Evolutionary conservation across 2,797 vertebrate species (phyloP), one percentile per base, ranked within the genome.

Genomic region (Cacajao melanocephalus): DNA sequence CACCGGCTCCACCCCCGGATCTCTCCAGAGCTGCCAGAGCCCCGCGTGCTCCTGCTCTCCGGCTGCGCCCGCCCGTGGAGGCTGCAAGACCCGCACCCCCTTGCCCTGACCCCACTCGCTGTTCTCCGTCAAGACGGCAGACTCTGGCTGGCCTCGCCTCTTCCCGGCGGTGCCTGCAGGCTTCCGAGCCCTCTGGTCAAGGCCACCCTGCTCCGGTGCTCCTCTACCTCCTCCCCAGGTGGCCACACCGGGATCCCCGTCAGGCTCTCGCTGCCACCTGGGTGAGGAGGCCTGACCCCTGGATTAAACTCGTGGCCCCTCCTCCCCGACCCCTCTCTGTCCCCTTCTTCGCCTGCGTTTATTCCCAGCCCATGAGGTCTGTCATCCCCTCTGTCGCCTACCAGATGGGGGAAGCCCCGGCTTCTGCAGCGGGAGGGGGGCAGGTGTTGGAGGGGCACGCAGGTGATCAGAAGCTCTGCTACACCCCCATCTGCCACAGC

Each of bases 81-180:
- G 50, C 50, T 52, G 50, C 50, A 17, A 15, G 67, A 36, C n/a
- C 19, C n/a, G 8, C 33, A 20, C 19, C 8, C n/a, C n/a, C n/a
- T 36, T 20, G 12, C 55, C 30, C 52, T 80, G 1, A 44, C 22
- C 36, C 58, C 73, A 26, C 26, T 20, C 52, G 33, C 76, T 3
- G 9, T 11, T n/a, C 28, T 30, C 44, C 8, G n/a, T 39, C 46
- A 11, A 10, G 48, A 72, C 36, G n/a, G 70, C 30, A 0, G 61
- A 39, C 33, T 61, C 55, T 19, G 70, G 52, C 64, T 4, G 4
- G 20, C 58, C 48, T 12, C 0, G 8, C n/a, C 79, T 41, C 58
- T 58, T 50, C 24, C 24, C 1, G 3, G 14, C 36, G 3, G 17
- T 2, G 5, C 5, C 26, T 6, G 0, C 19, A 10, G 61, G 73